Evolutionary conservation across 2,888 invertebrate species (phyloP).

Genomic region (Phytoseiulus persimilis): DNA sequence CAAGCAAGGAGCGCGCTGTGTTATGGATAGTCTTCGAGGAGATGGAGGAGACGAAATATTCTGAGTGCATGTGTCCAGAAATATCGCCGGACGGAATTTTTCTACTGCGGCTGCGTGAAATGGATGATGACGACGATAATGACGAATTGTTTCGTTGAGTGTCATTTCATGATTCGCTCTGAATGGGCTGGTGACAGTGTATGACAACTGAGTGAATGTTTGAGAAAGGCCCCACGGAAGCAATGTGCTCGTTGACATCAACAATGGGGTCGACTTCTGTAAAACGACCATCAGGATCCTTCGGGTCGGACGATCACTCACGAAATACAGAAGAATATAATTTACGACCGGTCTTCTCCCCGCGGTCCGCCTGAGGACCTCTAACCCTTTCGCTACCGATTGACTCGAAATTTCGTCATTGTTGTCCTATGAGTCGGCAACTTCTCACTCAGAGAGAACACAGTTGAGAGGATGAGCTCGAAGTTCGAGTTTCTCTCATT

Average conservation of each 20-base stretch:
- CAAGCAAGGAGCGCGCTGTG: slow-evolving; percentile 17
- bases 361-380: background rate
- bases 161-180: background rate
- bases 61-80: slow-evolving; percentile 13
- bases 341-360: background rate
- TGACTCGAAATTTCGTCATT: too few relatives aligned
- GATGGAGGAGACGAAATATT: slow-evolving; percentile 32
- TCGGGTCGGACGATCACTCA: background rate
- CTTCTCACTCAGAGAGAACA: too few relatives aligned
- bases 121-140: background rate
- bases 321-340: background rate
- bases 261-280: background rate
- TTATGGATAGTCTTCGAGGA: slow-evolving; percentile 30
- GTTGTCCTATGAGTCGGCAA: too few relatives aligned
- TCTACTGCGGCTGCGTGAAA: background rate
- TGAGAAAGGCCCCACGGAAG: background rate
- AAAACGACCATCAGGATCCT: background rate
- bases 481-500: too few relatives aligned
- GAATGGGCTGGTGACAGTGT: background rate
- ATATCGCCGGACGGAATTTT: background rate
- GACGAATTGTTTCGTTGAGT: background rate
- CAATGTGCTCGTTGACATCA: background rate
- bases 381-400: too few relatives aligned
- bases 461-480: too few relatives aligned
- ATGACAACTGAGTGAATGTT: background rate